Evolutionary conservation across 2,797 vertebrate species (phyloP).

Genomic region (Dryobates pubescens): DNA sequence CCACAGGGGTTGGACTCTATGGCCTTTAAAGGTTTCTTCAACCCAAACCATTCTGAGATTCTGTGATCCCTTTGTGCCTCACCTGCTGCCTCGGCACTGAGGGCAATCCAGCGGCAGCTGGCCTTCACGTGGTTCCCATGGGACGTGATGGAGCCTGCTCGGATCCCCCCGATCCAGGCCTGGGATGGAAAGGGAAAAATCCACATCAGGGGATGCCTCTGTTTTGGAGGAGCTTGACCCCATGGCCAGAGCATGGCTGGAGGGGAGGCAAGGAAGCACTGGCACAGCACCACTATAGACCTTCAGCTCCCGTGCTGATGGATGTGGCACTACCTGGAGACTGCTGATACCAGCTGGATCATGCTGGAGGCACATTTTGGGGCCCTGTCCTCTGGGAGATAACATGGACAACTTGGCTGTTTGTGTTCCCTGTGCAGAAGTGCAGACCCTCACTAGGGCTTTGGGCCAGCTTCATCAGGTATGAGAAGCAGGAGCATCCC

Average conservation of each 20-base stretch:
- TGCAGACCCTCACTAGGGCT: not conserved
- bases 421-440: not conserved
- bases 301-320: fast-evolving
- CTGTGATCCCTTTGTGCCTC: slow-evolving; percentile 1
- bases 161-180: slow-evolving; percentile 89
- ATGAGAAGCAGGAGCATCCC: not conserved
- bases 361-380: fast-evolving
- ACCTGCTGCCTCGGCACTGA: slow-evolving; percentile 87
- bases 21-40: not conserved
- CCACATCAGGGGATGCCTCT: not conserved
- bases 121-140: slow-evolving; percentile 89
- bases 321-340: not conserved
- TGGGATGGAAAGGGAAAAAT: slow-evolving; percentile 54
- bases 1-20: not conserved
- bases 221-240: fast-evolving
- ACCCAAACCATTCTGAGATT: not conserved
- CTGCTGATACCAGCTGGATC: fast-evolving
- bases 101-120: slow-evolving; percentile 85
- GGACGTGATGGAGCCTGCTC: slow-evolving; percentile 77
- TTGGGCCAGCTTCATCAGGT: not conserved
- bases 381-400: not conserved
- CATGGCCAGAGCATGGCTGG: fast-evolving
- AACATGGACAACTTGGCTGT: fast-evolving
- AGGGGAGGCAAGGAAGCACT: fast-evolving
- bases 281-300: not conserved